These are phyloP conservation scores for Lepidocolaptes lacrymiger DNA, from an alignment of 2,797 vertebrate genomes.

Conservation along the genomic window DNA sequence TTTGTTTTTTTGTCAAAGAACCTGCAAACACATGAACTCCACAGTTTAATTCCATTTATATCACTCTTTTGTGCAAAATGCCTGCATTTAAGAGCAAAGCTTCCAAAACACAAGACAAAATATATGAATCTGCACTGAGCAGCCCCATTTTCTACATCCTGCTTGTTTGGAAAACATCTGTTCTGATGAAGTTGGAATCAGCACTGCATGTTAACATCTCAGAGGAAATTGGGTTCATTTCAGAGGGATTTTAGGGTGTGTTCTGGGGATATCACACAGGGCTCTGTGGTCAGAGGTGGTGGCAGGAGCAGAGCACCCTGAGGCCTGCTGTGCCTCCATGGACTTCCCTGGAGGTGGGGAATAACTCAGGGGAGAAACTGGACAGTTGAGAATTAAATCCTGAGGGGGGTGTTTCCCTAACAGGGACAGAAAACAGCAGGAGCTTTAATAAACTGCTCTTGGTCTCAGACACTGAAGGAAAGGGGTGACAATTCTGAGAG, in stretches of 20 bases:
- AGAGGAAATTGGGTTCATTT: conserved; percentile 70
- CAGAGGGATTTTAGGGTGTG: conserved; percentile 49
- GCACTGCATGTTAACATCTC: conserved; percentile 61
- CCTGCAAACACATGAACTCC: neutral
- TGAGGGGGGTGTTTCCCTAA: neutral
- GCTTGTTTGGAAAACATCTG: conserved; percentile 70
- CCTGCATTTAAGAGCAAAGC: neutral
- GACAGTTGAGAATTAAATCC: neutral
- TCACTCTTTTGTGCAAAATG: neutral
- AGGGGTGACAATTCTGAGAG: neutral
- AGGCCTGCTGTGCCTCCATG: neutral
- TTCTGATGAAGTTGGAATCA: conserved; percentile 75
- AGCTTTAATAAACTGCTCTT: neutral
- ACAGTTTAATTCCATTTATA: neutral
- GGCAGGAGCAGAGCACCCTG: neutral
- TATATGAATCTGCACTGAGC: conserved; percentile 69
- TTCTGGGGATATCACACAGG: neutral
- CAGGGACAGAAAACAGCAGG: neutral
- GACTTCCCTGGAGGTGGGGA: neutral
- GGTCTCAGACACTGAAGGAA: neutral
- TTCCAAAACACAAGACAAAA: neutral
- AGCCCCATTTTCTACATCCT: conserved; percentile 76
- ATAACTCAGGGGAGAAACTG: neutral
- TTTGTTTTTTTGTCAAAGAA: too few relatives aligned
- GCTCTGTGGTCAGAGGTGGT: neutral